Evolutionary conservation across 2,797 vertebrate genomes (phyloP).

Genomic region (Pelobates cultripes): DNA sequence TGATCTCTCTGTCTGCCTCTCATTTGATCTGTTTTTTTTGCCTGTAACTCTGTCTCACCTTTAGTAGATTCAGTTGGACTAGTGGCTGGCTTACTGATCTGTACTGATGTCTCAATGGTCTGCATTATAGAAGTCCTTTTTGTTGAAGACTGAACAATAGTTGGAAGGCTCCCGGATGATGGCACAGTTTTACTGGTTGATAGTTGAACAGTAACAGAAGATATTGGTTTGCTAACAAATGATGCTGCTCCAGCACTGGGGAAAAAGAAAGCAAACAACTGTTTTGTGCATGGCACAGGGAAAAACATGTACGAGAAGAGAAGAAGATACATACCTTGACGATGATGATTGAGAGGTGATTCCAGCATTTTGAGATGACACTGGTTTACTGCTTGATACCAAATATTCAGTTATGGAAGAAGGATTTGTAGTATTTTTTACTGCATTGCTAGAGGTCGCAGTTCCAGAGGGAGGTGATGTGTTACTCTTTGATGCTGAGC

Average conservation of each 20-base stretch:
- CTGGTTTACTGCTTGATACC: neutral
- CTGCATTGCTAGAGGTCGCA: neutral
- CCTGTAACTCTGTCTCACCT: slow-evolving; percentile 7
- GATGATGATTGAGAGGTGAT: no score
- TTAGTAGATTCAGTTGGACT: neutral
- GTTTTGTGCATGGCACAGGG: no score
- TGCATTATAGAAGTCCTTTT: neutral
- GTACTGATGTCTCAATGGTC: neutral
- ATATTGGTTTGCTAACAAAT: neutral
- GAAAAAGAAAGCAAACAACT: no score
- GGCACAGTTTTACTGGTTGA: neutral
- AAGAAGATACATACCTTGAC: no score
- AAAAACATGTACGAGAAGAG: no score
- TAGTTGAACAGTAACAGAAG: neutral
- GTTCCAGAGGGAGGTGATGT: no score
- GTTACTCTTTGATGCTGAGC: no score
- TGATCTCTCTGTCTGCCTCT: no score
- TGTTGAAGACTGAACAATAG: neutral
- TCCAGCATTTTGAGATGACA: neutral
- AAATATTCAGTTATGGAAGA: neutral
- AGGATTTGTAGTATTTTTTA: neutral
- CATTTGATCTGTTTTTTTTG: no score
- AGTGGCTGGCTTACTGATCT: neutral
- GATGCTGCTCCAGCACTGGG: neutral
- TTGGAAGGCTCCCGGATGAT: neutral